Base-by-base conservation (phyloP, 1,140 invertebrate genomes). In the Saccostrea echinata region DNA sequence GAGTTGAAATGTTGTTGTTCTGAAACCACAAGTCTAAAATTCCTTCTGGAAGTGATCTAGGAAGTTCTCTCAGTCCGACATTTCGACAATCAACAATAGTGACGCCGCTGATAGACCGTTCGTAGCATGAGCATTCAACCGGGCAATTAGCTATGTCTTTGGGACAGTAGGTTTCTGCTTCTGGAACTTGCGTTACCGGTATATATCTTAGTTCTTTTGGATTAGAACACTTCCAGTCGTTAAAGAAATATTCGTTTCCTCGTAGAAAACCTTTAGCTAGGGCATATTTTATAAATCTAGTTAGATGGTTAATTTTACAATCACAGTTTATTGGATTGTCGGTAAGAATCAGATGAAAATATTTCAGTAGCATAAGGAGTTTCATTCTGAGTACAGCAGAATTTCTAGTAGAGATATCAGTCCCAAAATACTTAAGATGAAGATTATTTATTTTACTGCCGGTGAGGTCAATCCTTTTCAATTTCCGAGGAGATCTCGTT, bases 51-150 rank as follows among this genome's bases (percentile, higher is more conserved):
- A 91, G 68, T 61, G 13, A 51, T 30, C 61, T 13, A 13, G 91
- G 92, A 8, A 91, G 68, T 8, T 57, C 51, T 1, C 30, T 84
- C 13, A 92, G 57, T 11, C 64, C 87, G 30, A 12, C 51, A 13
- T 85, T 33, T 64, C 91, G 64, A 86, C 92, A 93, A 84, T 93
- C 91, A 33, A 93, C 91, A 55, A 91, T 92, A 13, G 90, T 90
- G 13, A 86, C 88, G 16, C 86, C 76, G 27, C 80, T 87, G 1
- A 88, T 55, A 18, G 89, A 88, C 21, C 92, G 87, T 53, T 90
- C 30, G 68, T 90, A 91, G 85, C 92, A 93, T 6, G 30, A 52
- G 52, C 92, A 93, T 3, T 71, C 53, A 0, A 24, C 4, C n/a
- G 92, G 92, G 71, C 92, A 93, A 0, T 81, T 43, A 24, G 51